Evolutionary conservation across 2,113 vertebrate species (phyloP).

Genomic region (Sinocyclocheilus rhinocerous): DNA sequence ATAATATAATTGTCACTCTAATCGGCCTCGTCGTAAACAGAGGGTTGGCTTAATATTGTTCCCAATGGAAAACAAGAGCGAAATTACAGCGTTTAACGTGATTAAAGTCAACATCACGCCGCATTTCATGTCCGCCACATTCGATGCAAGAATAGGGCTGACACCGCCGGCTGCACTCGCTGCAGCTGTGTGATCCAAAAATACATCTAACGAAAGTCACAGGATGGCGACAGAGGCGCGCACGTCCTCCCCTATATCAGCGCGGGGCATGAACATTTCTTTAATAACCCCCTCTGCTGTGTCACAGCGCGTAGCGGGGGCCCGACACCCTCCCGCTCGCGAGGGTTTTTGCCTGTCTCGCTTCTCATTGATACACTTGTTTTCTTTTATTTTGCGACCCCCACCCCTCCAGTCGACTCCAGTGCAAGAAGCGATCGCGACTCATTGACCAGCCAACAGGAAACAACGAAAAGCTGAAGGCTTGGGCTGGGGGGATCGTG

Average conservation of each 20-base stretch:
- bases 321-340: constrained; percentile 47
- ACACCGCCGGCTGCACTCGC: constrained; percentile 39
- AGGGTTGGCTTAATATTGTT: no score
- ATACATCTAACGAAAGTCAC: constrained; percentile 71
- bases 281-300: constrained; percentile 75
- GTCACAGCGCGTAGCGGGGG: constrained; percentile 61
- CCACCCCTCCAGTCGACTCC: constrained; percentile 49
- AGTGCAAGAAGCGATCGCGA: constrained; percentile 19
- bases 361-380: constrained; percentile 45
- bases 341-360: background rate
- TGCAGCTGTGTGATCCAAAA: constrained; percentile 68
- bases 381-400: constrained; percentile 60
- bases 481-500: constrained; percentile 26
- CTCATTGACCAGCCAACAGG: constrained; percentile 57
- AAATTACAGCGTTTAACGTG: no score
- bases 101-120: no score
- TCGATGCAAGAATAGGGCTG: constrained; percentile 31
- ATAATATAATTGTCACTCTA: no score
- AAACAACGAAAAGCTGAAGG: constrained; percentile 41
- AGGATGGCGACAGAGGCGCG: constrained; percentile 57
- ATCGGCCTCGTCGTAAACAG: no score
- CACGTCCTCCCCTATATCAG: constrained; percentile 70
- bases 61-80: no score
- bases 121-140: no score
- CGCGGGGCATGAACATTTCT: constrained; percentile 77